Evolutionary conservation across 2,113 vertebrate genomes (phyloP).

Genomic region (Gavia stellata): DNA sequence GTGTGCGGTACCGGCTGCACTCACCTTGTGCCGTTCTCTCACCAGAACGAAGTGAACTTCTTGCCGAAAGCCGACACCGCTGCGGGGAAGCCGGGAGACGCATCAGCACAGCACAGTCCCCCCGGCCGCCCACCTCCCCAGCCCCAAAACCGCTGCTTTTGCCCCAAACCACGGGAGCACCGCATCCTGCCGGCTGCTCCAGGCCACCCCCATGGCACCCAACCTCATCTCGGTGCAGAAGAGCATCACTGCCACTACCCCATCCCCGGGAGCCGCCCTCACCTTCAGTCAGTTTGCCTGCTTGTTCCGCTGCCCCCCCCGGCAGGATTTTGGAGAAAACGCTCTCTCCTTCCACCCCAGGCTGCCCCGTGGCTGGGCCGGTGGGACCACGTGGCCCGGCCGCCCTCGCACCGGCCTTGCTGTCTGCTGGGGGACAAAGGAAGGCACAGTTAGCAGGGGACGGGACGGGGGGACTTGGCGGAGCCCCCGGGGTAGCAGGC

Average conservation of each 20-base stretch:
- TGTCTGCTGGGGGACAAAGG: constrained; percentile 64
- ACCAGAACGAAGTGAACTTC: constrained; percentile 99
- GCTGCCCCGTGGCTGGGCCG: constrained; percentile 72
- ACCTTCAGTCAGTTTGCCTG: constrained; percentile 98
- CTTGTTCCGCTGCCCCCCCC: constrained; percentile 94
- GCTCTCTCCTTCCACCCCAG: constrained; percentile 84
- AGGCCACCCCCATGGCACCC: accelerated
- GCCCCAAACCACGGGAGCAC: not conserved
- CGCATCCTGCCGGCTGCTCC: not conserved
- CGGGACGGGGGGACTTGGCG: accelerated
- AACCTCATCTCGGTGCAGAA: accelerated
- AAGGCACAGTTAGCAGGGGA: not conserved
- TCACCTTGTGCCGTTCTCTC: constrained; percentile 81
- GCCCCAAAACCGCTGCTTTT: not conserved
- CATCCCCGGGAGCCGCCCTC: not conserved
- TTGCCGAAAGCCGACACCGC: constrained; percentile 96
- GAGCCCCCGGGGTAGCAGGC: not conserved
- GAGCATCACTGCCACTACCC: accelerated
- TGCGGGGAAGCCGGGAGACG: not conserved
- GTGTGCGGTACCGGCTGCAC: not conserved
- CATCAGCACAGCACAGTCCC: accelerated
- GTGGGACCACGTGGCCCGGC: constrained; percentile 70
- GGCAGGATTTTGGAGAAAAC: constrained; percentile 94
- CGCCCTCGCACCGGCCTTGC: constrained; percentile 73
- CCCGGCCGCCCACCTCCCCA: accelerated